Evolutionary conservation across 2,797 vertebrate genomes (phyloP).

Genomic region (Hafferia zeledoni): DNA sequence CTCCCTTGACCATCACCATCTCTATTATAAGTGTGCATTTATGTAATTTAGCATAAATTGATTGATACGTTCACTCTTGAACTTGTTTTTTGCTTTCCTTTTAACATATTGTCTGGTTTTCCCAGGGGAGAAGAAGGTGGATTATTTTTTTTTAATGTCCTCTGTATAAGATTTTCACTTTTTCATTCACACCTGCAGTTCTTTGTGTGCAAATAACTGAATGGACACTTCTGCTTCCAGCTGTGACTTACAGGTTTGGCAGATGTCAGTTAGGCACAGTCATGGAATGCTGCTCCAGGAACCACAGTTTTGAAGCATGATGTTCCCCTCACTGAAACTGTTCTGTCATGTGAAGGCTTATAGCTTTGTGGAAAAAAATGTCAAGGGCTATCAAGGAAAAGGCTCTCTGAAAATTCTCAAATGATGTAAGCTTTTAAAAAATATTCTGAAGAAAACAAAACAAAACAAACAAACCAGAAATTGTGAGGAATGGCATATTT

Average conservation of each 20-base stretch:
- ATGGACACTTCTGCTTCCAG: not conserved
- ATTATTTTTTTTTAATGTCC: not conserved
- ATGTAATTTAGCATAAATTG: not conserved
- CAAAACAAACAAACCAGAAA: not conserved
- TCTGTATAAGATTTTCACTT: not conserved
- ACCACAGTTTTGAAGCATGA: not conserved
- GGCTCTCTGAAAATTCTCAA: not conserved
- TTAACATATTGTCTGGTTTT: not conserved
- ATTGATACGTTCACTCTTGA: not conserved
- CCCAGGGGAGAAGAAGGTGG: not conserved
- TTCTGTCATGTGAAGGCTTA: not conserved
- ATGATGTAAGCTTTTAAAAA: not conserved
- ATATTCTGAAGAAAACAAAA: not conserved
- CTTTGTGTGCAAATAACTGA: not conserved
- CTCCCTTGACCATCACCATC: not conserved
- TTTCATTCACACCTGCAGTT: not conserved
- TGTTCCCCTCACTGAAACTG: not conserved
- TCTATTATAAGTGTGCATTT: not conserved
- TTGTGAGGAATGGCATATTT: not conserved
- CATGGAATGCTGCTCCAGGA: not conserved
- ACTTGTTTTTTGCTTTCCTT: not conserved
- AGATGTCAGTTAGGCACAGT: not conserved
- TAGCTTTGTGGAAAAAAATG: conserved; percentile 6
- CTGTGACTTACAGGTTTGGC: not conserved
- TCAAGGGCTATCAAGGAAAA: not conserved